A percentile compares a stretch with the other conserved stretches of the same genome.
Evolutionary conservation across 2,888 invertebrate species (phyloP).

Genomic region (Patella depressa): DNA sequence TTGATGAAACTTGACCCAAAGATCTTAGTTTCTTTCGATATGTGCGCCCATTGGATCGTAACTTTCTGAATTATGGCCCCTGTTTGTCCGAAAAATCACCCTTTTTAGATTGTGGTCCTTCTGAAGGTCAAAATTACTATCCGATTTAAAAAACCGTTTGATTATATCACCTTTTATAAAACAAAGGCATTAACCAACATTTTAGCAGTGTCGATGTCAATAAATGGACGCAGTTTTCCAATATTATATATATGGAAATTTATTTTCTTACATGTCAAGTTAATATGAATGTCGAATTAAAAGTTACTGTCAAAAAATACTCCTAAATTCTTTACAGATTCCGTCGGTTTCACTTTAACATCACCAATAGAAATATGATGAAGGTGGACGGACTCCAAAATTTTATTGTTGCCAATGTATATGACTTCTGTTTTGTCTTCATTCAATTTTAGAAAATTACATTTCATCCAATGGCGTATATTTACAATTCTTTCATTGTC

Average conservation of each 20-base stretch:
- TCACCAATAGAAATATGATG: background rate
- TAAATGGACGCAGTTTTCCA: background rate
- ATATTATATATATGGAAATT: background rate
- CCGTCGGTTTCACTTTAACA: background rate
- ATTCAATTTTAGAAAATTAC: conserved; percentile 12
- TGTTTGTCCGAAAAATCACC: too few relatives aligned
- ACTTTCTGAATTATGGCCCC: too few relatives aligned
- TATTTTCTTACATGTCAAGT: background rate
- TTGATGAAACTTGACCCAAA: too few relatives aligned
- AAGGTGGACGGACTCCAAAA: background rate
- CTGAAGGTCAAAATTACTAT: too few relatives aligned
- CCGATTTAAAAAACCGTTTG: too few relatives aligned
- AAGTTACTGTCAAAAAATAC: conserved; percentile 6
- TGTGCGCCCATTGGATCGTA: too few relatives aligned
- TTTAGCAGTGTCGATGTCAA: background rate
- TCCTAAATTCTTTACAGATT: background rate
- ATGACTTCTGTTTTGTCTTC: conserved; percentile 9
- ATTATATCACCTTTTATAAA: background rate
- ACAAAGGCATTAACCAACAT: conserved; percentile 5
- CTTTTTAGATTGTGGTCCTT: too few relatives aligned
- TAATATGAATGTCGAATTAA: background rate
- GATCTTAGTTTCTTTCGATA: too few relatives aligned
- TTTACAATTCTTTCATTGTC: background rate
- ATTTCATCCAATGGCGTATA: conserved; percentile 11
- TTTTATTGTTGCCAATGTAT: conserved; percentile 2